A percentile compares a stretch with the other conserved stretches of the same genome.
Evolutionary conservation across 2,888 invertebrate genomes (phyloP).

Genomic region (Mesorhabditis spiculigera): DNA sequence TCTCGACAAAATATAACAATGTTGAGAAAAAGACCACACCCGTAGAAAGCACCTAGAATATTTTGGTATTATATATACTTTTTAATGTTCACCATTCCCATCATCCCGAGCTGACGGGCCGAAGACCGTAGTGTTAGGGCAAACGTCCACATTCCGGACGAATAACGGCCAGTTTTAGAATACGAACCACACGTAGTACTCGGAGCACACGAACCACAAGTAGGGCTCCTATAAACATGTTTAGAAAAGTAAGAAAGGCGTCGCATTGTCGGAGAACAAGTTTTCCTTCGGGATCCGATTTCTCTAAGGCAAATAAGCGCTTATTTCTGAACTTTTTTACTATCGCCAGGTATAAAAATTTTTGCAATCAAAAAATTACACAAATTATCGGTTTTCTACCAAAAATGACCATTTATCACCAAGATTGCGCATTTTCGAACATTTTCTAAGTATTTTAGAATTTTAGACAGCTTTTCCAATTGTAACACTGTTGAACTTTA

Average conservation of each 20-base stretch:
- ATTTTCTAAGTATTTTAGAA: no score
- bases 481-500: no score
- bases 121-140: slow-evolving; percentile 48
- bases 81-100: slow-evolving; percentile 29
- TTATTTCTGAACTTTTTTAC: no score
- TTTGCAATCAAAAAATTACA: no score
- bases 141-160: slow-evolving; percentile 53
- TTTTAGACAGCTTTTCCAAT: no score
- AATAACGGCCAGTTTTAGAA: slow-evolving; percentile 52
- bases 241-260: neutral
- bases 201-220: slow-evolving; percentile 52
- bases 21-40: slow-evolving; percentile 56
- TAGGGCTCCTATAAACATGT: slow-evolving; percentile 34
- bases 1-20: slow-evolving; percentile 49
- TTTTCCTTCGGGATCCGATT: neutral
- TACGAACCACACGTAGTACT: slow-evolving; percentile 52
- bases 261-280: neutral
- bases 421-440: no score
- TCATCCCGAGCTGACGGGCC: slow-evolving; percentile 48
- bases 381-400: no score
- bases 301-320: no score
- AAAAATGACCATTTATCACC: no score
- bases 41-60: slow-evolving; percentile 42
- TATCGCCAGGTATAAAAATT: no score
- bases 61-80: neutral